Evolutionary conservation across 2,113 vertebrate species (phyloP).

Genomic region (Centrocercus urophasianus): DNA sequence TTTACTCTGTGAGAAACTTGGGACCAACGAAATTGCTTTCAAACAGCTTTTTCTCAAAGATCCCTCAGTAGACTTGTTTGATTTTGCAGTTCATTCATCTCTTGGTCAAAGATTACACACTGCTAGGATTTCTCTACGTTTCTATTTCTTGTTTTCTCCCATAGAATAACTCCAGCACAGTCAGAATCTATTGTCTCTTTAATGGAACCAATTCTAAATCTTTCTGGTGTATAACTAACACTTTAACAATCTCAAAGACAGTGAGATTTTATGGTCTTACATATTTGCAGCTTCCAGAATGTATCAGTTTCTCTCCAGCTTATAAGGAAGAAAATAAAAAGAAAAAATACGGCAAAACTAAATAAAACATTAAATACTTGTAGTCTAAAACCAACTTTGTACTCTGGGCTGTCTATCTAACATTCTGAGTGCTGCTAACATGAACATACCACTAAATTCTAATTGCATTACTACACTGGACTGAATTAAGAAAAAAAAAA

Average conservation of each 20-base stretch:
- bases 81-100: background rate
- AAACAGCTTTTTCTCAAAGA: background rate
- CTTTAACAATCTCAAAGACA: background rate
- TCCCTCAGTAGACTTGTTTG: background rate
- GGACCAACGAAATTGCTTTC: background rate
- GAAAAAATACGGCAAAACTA: background rate
- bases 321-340: background rate
- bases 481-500: background rate
- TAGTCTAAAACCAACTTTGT: background rate
- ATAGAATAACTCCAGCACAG: background rate
- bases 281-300: background rate
- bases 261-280: background rate
- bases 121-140: background rate
- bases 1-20: background rate
- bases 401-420: background rate
- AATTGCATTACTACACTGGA: background rate
- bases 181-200: background rate
- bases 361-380: background rate
- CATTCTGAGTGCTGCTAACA: background rate
- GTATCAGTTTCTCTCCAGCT: background rate
- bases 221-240: background rate
- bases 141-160: background rate
- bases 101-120: background rate
- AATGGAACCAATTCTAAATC: background rate
- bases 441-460: background rate